These are phyloP conservation scores for Macropis europaea DNA, from an alignment of 2,888 invertebrate genomes.

Conservation along the genomic window DNA sequence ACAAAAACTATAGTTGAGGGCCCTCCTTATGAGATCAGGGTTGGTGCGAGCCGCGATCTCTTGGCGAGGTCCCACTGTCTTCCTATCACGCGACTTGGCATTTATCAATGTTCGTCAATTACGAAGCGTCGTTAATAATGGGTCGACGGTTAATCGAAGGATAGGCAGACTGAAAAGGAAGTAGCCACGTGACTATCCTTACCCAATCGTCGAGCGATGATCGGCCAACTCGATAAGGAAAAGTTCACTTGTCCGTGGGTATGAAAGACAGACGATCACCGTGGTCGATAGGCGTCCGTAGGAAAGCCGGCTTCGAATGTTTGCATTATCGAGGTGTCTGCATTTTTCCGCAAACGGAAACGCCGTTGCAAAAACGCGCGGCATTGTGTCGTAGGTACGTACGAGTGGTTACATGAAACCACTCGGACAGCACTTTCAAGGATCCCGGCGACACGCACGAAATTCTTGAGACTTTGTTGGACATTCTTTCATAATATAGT, in stretches of 20 bases:
- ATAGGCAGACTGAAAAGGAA: conserved; percentile 57
- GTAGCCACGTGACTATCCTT: conserved; percentile 60
- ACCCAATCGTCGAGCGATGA: conserved; percentile 58
- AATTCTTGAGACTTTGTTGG: too few relatives aligned
- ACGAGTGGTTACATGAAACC: conserved; percentile 1
- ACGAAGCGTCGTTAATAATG: conserved; percentile 40
- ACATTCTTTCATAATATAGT: too few relatives aligned
- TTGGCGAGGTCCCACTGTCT: too few relatives aligned
- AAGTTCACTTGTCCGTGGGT: conserved; percentile 62
- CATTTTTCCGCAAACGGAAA: conserved; percentile 45
- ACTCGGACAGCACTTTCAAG: neutral
- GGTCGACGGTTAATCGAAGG: conserved; percentile 36
- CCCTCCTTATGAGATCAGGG: too few relatives aligned
- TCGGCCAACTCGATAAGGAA: conserved; percentile 59
- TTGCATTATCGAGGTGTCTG: conserved; percentile 40
- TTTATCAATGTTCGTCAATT: conserved; percentile 23
- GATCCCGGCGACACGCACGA: neutral
- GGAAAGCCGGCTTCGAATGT: conserved; percentile 50
- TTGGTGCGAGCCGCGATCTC: too few relatives aligned
- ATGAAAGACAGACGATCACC: conserved; percentile 57
- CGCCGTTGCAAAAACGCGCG: conserved; percentile 26
- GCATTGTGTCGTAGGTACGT: conserved; percentile 17
- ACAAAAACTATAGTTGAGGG: too few relatives aligned
- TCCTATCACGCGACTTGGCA: neutral
- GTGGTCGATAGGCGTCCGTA: conserved; percentile 51